phyloP scores from a whole-genome alignment of 2,797 vertebrate genomes.

The Macroramphosus scolopax region DNA sequence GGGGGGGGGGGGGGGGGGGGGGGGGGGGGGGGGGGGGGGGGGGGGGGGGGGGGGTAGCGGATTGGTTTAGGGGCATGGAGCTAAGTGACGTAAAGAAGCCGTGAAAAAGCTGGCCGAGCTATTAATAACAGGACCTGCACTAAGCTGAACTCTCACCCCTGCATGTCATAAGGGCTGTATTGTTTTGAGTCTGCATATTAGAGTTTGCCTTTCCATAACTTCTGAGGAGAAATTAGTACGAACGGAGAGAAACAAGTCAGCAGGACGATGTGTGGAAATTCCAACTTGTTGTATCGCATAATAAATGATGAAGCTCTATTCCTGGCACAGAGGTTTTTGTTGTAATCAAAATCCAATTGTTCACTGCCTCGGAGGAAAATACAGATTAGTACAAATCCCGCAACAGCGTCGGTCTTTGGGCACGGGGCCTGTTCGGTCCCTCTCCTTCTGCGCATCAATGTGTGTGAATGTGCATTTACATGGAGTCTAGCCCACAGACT shows the following conservation, averaged over 20 bases:
- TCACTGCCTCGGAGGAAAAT: not conserved
- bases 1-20: too few species aligned
- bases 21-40: too few species aligned
- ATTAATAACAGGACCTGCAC: constrained; percentile 50
- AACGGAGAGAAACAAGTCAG: too few species aligned
- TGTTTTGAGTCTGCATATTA: not conserved
- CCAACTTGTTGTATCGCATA: not conserved
- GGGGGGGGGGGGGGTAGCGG: not conserved
- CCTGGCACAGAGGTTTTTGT: not conserved
- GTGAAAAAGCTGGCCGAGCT: constrained; percentile 37
- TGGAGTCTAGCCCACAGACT: constrained; percentile 38
- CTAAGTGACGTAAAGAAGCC: constrained; percentile 33
- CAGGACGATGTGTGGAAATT: not conserved
- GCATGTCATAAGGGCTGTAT: constrained; percentile 27
- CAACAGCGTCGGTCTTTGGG: not conserved
- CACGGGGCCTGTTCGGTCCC: not conserved
- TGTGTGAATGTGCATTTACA: constrained; percentile 25
- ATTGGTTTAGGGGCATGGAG: constrained; percentile 40
- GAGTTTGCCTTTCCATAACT: not conserved
- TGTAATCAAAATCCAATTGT: not conserved
- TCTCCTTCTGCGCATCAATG: constrained; percentile 1
- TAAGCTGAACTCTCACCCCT: constrained; percentile 20
- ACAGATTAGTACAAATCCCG: not conserved
- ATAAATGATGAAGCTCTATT: not conserved
- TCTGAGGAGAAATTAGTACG: too few species aligned